A percentile compares a stretch with the other conserved stretches of the same genome.
Evolutionary conservation across 2,888 invertebrate genomes (phyloP).

Genomic region (Amiota communis): DNA sequence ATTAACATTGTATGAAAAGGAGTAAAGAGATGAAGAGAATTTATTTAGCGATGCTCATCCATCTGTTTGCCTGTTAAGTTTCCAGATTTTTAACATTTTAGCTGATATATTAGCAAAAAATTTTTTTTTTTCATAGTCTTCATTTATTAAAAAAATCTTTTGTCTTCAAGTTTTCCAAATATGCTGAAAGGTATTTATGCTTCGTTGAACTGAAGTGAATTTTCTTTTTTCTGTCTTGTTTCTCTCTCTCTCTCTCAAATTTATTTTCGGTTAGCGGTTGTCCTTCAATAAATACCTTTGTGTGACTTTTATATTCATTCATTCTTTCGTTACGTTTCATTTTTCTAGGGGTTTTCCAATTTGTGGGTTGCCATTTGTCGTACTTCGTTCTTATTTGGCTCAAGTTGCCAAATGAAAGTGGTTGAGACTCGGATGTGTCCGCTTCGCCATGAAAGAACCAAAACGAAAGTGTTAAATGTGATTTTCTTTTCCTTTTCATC

Average conservation of each 20-base stretch:
- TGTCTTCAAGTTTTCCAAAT: background rate
- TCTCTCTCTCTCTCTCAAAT: background rate
- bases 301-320: constrained; percentile 14
- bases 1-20: no score
- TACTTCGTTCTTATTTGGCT: no score
- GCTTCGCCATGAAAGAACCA: constrained; percentile 2
- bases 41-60: constrained; percentile 23
- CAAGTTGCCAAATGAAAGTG: no score
- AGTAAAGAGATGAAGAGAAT: no score
- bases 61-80: no score
- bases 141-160: no score
- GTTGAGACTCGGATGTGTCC: no score
- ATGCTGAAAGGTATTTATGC: constrained; percentile 29
- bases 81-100: no score
- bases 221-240: background rate
- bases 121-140: no score
- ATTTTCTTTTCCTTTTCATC: constrained; percentile 3
- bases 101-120: no score
- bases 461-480: constrained; percentile 30
- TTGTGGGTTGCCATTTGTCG: no score
- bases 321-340: constrained; percentile 16
- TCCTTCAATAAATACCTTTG: constrained; percentile 1
- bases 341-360: background rate
- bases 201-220: background rate
- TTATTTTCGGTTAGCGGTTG: background rate